A percentile compares a stretch with the other conserved stretches of the same genome.
Evolutionary conservation across 1,140 invertebrate species (phyloP).

Genomic region (Drosophila sp.): DNA sequence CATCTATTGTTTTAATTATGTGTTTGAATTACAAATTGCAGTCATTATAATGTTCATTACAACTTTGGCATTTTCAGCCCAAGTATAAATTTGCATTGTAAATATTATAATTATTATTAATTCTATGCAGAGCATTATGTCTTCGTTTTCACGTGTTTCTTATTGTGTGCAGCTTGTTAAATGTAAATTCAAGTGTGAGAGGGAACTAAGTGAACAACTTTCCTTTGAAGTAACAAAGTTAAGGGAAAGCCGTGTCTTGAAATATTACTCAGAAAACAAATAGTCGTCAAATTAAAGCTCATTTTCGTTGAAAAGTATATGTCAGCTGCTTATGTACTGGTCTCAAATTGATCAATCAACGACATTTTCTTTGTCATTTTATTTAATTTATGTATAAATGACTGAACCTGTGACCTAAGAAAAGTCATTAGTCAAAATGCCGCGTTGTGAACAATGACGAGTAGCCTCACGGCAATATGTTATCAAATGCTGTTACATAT

Average conservation of each 20-base stretch:
- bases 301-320: constrained; percentile 7
- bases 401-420: constrained; percentile 5
- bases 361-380: constrained; percentile 1
- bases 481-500: constrained; percentile 13
- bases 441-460: constrained; percentile 9
- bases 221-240: constrained; percentile 24
- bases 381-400: constrained; percentile 9
- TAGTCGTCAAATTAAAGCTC: constrained; percentile 21
- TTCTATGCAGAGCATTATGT: neutral
- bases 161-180: constrained; percentile 2
- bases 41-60: too few relatives aligned
- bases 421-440: constrained; percentile 31
- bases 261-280: constrained; percentile 2
- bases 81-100: too few relatives aligned
- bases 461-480: constrained; percentile 4
- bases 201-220: neutral
- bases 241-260: neutral
- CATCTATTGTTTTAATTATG: too few relatives aligned
- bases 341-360: constrained; percentile 17
- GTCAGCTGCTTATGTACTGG: neutral
- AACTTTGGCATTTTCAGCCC: too few relatives aligned
- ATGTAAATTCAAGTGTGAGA: neutral
- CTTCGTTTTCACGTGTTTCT: neutral
- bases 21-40: neutral
- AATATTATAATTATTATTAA: too few relatives aligned